A percentile compares a stretch with the other conserved stretches of the same genome.
Conservation (phyloP, 1,140 invertebrate genomes). For the Platyura marginata region DNA sequence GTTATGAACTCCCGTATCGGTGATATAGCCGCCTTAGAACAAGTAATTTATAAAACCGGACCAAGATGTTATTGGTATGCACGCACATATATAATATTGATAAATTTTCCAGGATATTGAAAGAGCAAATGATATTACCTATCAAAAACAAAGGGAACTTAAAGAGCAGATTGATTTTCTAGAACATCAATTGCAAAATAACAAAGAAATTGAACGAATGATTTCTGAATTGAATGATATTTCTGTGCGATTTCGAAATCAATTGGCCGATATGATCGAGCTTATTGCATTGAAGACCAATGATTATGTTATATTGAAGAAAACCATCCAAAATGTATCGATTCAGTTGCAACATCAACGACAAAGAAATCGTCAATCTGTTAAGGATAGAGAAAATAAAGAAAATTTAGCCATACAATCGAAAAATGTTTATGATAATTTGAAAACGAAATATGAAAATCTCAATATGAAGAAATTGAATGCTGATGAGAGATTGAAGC, state of each 20-base stretch:
- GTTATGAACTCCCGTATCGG: slow-evolving; percentile 12
- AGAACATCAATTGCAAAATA: slow-evolving; percentile 14
- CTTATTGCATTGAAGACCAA: neutral
- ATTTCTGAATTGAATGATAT: slow-evolving; percentile 15
- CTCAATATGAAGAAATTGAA: slow-evolving; percentile 13
- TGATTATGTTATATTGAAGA: neutral
- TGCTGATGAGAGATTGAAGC: slow-evolving; percentile 15
- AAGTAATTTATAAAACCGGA: neutral
- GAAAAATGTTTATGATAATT: slow-evolving; percentile 7
- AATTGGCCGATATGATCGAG: slow-evolving; percentile 11
- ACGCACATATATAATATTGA: neutral
- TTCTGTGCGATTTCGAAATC: slow-evolving; percentile 13
- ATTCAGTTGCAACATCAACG: slow-evolving; percentile 15
- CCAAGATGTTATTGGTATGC: neutral
- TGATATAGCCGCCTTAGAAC: neutral
- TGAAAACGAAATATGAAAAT: slow-evolving; percentile 9
- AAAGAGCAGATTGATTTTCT: slow-evolving; percentile 10
- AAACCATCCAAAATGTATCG: slow-evolving; percentile 12
- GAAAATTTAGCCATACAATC: slow-evolving; percentile 8
- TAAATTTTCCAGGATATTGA: neutral
- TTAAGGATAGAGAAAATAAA: slow-evolving; percentile 8
- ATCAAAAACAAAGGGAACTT: slow-evolving; percentile 4
- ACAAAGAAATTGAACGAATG: slow-evolving; percentile 11
- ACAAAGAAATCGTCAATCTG: slow-evolving; percentile 12
- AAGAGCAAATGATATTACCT: neutral